Base-by-base conservation (phyloP, 1,140 invertebrate genomes). In the Cheumatopsyche charites region DNA sequence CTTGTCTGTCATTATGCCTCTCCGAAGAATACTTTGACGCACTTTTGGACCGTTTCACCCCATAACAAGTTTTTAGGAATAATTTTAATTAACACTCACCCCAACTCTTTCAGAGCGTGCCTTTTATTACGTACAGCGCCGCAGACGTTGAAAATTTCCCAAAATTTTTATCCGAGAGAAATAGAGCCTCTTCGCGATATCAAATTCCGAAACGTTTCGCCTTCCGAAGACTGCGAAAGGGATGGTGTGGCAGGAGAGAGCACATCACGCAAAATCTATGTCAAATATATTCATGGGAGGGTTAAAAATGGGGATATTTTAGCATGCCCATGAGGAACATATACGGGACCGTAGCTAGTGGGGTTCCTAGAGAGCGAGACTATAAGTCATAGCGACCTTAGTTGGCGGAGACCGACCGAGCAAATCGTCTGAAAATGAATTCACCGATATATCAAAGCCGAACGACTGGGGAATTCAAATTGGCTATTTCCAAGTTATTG, bases 221-320 rank as follows among this genome's bases (percentile, higher is more conserved):
- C 25, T 47, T 68, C 43, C 65, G 21, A 67, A 47, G 65, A 67
- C 49, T 25, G 19, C 45, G n/a, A 11, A 45, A 19, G 15, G 17
- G 3, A 17, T 15, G 17, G 63, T 13, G 26, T 9, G 23, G 62
- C 21, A 9, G 42, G n/a, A n/a, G n/a, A 26, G 47, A 47, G 62
- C 29, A 43, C 70, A 63, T 70, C 70, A 52, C 58, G 71, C 49
- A 73, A 75, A 75, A 75, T 75, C 74, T 75, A 75, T 75, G 74
- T 75, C 74, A 75, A 75, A 75, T 75, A 75, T 75, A 75, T 75
- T 73, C 71, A 73, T 75, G 63, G 19, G 73, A 75, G 73, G 73
- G 73, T 65, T 71, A 68, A 62, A 52, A 70, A 70, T 58, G 65
- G 62, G 71, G 74, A 67, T 70, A 62, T 45, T 73, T 72, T 67